A percentile compares a stretch with the other conserved stretches of the same genome.
These are phyloP conservation scores for Lycia hirtaria DNA, from an alignment of 2,888 invertebrate genomes.

Conservation along the genomic window DNA sequence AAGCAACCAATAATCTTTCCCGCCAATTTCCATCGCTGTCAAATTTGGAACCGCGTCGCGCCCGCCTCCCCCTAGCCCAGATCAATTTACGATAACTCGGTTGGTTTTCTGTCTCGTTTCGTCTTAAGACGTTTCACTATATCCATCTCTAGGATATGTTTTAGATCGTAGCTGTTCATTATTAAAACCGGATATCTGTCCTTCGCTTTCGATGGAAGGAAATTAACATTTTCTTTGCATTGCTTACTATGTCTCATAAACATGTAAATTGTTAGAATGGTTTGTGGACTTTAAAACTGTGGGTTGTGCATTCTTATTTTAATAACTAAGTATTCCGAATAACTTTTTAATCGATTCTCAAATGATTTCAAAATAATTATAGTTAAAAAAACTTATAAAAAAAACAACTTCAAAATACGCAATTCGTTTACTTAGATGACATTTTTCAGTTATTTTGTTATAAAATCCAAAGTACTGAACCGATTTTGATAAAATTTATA, in stretches of 20 bases:
- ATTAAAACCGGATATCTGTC: constrained; percentile 59
- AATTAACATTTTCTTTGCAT: constrained; percentile 26
- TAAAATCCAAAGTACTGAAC: too few species aligned
- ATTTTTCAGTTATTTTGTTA: too few species aligned
- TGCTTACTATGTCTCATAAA: not conserved
- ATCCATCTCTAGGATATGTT: constrained; percentile 79
- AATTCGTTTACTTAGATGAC: too few species aligned
- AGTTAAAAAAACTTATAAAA: too few species aligned
- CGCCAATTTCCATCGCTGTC: constrained; percentile 85
- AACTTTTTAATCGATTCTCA: too few species aligned
- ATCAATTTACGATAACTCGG: constrained; percentile 85
- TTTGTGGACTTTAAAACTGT: not conserved
- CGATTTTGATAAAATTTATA: too few species aligned
- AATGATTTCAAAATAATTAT: too few species aligned
- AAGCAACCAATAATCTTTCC: constrained; percentile 79
- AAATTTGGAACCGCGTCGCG: constrained; percentile 78
- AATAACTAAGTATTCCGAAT: not conserved
- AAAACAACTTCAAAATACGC: too few species aligned
- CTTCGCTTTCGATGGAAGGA: constrained; percentile 39
- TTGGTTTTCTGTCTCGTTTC: constrained; percentile 80
- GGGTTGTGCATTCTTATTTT: not conserved
- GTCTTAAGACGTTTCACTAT: constrained; percentile 78
- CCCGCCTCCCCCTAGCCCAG: constrained; percentile 66
- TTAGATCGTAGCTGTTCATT: constrained; percentile 70
- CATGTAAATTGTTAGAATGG: not conserved